Percentiles rank a stretch among this genome's conserved stretches.
Conservation (phyloP, 30 jellyfish, hydroid and myxozoan genomes). For the Aurelia sp. region DNA sequence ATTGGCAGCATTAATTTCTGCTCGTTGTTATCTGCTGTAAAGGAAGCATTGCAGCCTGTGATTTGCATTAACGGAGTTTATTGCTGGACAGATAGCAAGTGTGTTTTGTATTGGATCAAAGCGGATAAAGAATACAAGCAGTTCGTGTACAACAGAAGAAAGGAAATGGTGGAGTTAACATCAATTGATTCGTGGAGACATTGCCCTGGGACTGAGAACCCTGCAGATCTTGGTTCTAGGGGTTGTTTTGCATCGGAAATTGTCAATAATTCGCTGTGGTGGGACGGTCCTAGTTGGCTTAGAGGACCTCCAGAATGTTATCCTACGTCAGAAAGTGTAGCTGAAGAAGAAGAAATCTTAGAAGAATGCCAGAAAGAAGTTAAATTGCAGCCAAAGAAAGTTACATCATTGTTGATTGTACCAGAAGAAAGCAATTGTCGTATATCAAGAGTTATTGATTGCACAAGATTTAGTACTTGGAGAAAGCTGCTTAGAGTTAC, state of each 20-base stretch:
- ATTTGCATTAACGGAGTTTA: too few relatives aligned
- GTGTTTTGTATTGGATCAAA: too few relatives aligned
- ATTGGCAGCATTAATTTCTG: too few relatives aligned
- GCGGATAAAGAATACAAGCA: too few relatives aligned
- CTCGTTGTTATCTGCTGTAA: too few relatives aligned
- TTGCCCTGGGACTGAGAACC: constrained; percentile 54
- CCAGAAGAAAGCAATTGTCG: background rate
- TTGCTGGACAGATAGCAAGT: too few relatives aligned
- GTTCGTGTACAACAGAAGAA: constrained; percentile 21
- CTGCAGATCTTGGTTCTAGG: constrained; percentile 8
- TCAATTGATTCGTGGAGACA: constrained; percentile 15
- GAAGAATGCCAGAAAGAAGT: constrained; percentile 27
- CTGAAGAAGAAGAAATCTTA: constrained; percentile 3
- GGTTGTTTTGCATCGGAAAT: constrained; percentile 35
- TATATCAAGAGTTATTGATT: constrained; percentile 22
- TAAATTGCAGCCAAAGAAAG: background rate
- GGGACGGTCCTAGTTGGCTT: constrained; percentile 62
- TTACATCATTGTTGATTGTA: background rate
- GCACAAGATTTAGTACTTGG: constrained; percentile 10
- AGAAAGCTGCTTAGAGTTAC: constrained; percentile 6
- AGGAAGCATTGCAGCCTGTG: too few relatives aligned
- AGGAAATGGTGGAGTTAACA: constrained; percentile 15
- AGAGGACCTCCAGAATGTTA: constrained; percentile 47
- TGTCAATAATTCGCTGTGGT: constrained; percentile 33
- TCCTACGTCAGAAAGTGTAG: background rate